Conservation (phyloP, 1,140 invertebrate species). For the Drosophila biarmipes region DNA sequence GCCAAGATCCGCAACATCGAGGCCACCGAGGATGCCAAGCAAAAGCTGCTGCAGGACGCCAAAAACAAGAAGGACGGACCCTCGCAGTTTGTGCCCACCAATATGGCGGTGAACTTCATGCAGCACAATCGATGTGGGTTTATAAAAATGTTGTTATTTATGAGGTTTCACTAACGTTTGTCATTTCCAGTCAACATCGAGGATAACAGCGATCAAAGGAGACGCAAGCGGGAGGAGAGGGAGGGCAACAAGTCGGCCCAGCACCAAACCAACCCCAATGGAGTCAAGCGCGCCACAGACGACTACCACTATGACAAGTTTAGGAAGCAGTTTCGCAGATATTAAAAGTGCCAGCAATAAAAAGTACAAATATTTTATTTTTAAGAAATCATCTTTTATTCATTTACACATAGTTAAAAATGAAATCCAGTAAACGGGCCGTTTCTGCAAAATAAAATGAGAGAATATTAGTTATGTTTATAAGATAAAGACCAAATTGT, state of each 20-base stretch:
- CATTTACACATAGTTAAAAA: neutral
- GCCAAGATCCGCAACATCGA: constrained; percentile 99
- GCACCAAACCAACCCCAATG: constrained; percentile 84
- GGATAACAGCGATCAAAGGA: constrained; percentile 86
- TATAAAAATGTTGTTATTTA: neutral
- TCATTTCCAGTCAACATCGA: constrained; percentile 92
- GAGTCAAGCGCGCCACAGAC: constrained; percentile 93
- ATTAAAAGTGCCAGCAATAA: constrained; percentile 85
- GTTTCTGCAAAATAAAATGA: constrained; percentile 13
- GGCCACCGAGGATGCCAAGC: constrained; percentile 98
- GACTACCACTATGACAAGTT: constrained; percentile 99
- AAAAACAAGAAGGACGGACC: constrained; percentile 97
- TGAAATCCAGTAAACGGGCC: neutral
- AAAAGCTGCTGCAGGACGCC: constrained; percentile 94
- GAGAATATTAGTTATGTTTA: constrained; percentile 12
- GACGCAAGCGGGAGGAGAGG: constrained; percentile 86
- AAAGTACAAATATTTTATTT: constrained; percentile 1
- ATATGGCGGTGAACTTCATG: constrained; percentile 99
- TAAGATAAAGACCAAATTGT: neutral
- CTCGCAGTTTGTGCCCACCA: constrained; percentile 98
- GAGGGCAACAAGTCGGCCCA: constrained; percentile 80
- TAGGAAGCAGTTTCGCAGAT: constrained; percentile 97
- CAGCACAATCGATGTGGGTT: constrained; percentile 96
- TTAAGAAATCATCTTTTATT: neutral
- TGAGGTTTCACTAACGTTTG: constrained; percentile 34